A percentile compares a stretch with the other conserved stretches of the same genome.
Conservation (phyloP, 2,113 vertebrate genomes). For the Heptranchias perlo region DNA sequence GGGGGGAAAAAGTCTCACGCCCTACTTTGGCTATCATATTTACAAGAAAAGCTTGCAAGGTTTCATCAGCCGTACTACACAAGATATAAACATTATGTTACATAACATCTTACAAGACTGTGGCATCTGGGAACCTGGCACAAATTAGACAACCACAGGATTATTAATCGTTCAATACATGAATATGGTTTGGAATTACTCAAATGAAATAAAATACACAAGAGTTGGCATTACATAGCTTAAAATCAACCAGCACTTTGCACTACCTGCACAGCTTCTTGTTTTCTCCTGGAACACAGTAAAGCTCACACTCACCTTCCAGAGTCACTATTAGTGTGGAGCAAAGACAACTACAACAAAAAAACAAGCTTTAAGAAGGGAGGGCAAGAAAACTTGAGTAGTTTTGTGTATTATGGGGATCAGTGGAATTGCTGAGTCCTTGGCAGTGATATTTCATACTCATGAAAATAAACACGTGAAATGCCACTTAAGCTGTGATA, state of each 20-base stretch:
- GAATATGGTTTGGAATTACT: not conserved
- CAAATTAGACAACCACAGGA: not conserved
- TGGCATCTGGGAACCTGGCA: conserved; percentile 18
- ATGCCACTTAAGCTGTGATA: not conserved
- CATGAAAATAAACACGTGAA: not conserved
- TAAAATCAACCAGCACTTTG: not conserved
- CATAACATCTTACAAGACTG: conserved; percentile 35
- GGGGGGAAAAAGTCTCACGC: not conserved
- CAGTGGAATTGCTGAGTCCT: not conserved
- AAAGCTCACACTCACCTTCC: not conserved
- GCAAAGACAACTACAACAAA: not conserved
- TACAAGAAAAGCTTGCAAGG: conserved; percentile 27
- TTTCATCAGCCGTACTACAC: conserved; percentile 14
- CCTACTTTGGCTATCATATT: conserved; percentile 37
- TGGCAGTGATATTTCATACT: conserved; percentile 2
- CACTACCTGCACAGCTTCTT: not conserved
- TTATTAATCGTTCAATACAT: conserved; percentile 9
- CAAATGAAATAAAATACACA: conserved; percentile 3
- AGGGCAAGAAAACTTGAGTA: not conserved
- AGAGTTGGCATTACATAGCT: not conserved
- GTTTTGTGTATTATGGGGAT: not conserved
- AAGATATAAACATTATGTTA: conserved; percentile 31
- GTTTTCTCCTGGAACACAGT: conserved; percentile 2
- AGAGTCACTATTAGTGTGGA: not conserved
- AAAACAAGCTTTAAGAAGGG: no score